Percentiles rank a stretch among this genome's conserved stretches.
phyloP scores from a whole-genome alignment of 2,888 invertebrate species.

The Notodonta dromedarius region DNA sequence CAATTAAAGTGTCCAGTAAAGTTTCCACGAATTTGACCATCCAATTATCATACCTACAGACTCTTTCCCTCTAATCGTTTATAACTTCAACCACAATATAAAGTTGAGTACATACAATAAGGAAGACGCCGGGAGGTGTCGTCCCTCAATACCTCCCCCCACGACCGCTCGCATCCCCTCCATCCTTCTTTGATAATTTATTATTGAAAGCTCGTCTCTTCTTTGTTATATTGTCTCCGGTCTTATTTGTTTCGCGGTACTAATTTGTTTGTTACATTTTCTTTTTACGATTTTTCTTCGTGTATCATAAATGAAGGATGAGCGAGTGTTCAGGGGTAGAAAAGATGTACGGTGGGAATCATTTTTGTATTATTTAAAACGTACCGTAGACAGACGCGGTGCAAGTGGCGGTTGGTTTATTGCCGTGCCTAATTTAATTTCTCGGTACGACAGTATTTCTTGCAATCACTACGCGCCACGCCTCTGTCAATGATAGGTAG shows the following conservation, averaged over 20 bases:
- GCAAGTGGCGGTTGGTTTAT: no score
- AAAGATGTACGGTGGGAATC: not conserved
- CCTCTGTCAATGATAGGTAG: no score
- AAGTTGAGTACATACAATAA: conserved; percentile 68
- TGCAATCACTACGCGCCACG: no score
- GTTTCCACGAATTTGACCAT: not conserved
- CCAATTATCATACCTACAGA: not conserved
- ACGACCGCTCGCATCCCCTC: conserved; percentile 40
- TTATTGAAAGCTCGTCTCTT: conserved; percentile 76
- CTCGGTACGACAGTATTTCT: no score
- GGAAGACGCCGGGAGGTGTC: conserved; percentile 72
- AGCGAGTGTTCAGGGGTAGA: conserved; percentile 15
- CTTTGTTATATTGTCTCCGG: conserved; percentile 73
- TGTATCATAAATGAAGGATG: conserved; percentile 30
- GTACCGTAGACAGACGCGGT: no score
- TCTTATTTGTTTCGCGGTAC: conserved; percentile 66
- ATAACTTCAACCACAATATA: conserved; percentile 20
- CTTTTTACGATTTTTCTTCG: conserved; percentile 26
- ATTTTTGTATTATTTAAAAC: no score
- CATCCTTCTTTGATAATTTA: conserved; percentile 70
- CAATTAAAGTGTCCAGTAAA: not conserved
- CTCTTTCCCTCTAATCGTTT: conserved; percentile 2
- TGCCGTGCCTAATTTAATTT: no score
- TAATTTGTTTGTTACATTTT: conserved; percentile 57
- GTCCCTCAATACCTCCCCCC: conserved; percentile 44